Percentiles rank a stretch among this genome's conserved stretches.
phyloP scores from a whole-genome alignment of 2,888 invertebrate genomes.

The Anthophora plumipes region DNA sequence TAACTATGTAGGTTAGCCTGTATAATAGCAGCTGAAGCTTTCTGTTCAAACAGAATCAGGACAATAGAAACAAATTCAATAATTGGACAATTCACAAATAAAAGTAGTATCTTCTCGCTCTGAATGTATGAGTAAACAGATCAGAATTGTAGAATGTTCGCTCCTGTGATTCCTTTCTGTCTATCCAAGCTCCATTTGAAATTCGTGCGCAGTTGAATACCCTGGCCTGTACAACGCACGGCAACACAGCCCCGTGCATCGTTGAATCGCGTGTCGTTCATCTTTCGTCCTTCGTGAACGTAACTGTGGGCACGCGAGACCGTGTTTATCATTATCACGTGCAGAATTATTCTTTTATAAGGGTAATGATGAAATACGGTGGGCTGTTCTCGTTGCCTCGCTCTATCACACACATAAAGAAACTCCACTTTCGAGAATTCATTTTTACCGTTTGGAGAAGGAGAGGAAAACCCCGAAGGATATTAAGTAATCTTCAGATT shows the following conservation, averaged over 20 bases:
- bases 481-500: too few species aligned
- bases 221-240: constrained; percentile 22
- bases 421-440: neutral
- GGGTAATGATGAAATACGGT: constrained; percentile 38
- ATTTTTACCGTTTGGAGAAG: neutral
- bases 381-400: neutral
- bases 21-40: neutral
- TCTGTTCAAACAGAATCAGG: neutral
- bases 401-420: neutral
- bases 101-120: neutral
- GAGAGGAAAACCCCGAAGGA: too few species aligned
- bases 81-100: neutral
- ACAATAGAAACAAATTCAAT: constrained; percentile 11
- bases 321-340: constrained; percentile 57
- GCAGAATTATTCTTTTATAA: constrained; percentile 46
- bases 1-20: constrained; percentile 2
- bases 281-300: constrained; percentile 54
- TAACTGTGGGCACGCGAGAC: constrained; percentile 55
- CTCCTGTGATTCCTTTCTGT: constrained; percentile 13
- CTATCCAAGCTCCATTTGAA: neutral
- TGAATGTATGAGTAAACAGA: constrained; percentile 7
- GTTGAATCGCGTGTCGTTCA: constrained; percentile 56
- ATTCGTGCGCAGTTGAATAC: constrained; percentile 41
- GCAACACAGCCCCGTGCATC: constrained; percentile 29
- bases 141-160: neutral